Evolutionary conservation across 2,797 vertebrate genomes (phyloP).

Genomic region (Falco peregrinus): DNA sequence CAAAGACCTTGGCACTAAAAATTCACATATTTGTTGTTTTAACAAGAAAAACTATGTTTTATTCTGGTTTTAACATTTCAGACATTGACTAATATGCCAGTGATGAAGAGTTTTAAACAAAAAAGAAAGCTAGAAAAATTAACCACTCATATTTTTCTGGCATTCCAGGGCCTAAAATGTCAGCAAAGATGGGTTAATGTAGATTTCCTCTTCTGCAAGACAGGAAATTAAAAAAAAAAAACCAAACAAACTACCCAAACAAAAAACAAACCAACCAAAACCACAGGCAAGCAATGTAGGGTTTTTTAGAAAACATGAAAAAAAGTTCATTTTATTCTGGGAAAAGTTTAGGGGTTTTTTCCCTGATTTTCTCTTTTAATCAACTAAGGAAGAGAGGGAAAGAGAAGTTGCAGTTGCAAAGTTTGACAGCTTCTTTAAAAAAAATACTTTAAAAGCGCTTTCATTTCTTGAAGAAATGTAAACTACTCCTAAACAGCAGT

Average conservation of each 20-base stretch:
- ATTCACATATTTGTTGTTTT: neutral
- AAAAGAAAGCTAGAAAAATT: neutral
- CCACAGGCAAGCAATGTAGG: neutral
- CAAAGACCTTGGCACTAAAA: neutral
- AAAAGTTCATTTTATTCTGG: neutral
- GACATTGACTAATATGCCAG: neutral
- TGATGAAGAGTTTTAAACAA: neutral
- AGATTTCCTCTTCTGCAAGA: neutral
- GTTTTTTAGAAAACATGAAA: neutral
- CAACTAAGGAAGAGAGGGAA: neutral
- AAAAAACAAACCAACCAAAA: neutral
- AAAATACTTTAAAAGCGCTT: neutral
- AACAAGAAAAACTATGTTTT: neutral
- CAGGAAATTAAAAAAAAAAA: neutral
- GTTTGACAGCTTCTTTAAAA: neutral
- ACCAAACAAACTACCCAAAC: too few species aligned
- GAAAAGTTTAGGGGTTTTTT: neutral
- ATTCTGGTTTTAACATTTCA: neutral
- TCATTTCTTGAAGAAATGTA: neutral
- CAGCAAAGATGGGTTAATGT: neutral
- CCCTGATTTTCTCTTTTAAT: neutral
- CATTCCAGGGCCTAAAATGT: neutral
- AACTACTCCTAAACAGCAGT: neutral
- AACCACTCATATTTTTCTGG: neutral
- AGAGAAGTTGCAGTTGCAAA: neutral